Base-by-base conservation (phyloP, 2,797 vertebrate genomes). In the Crocidura indochinensis region DNA sequence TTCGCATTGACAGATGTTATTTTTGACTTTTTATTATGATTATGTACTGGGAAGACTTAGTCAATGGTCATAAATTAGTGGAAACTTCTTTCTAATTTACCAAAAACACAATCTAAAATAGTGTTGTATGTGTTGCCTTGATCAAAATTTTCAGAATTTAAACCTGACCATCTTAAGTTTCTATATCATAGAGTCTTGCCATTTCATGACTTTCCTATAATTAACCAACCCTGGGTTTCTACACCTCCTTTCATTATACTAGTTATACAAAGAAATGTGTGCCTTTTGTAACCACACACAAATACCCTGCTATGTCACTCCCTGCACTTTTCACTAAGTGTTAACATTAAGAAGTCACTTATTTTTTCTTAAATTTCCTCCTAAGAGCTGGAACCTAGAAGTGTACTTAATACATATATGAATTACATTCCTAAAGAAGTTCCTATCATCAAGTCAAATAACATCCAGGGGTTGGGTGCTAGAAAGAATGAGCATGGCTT, bases 51-150 rank as follows among this genome's bases (percentile, higher is more conserved):
- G 31, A 71, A 75, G 51, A 8, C 8, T 65, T 12, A 56, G 38
- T 29, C 20, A 65, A 44, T 27, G 49, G 9, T 56, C 20, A 68
- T 27, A 44, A 79, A 68, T 47, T 69, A 72, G 67, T 10, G 4
- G 26, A 64, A 60, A 56, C 17, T 49, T 71, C 51, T 91, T 80
- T 49, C 53, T 26, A 68, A 85, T 72, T 90, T 88, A 76, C 51
- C 74, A 69, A 44, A 83, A 51, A 10, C 53, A 4, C 65, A 51
- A 11, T 76, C 82, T 76, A 84, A 19, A 62, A 87, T 8, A 46
- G 49, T n/a, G 47, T 14, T 29, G 12, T 6, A 19, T 46, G 1
- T 27, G 56, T 27, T 76, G 27, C 31, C 76, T 93, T 69, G 38
- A 75, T 83, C 29, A 68, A 14, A 68, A 62, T 49, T 71, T 38